These are phyloP conservation scores for Strigamia crassipes DNA, from an alignment of 2,888 invertebrate species.

Conservation along the genomic window DNA sequence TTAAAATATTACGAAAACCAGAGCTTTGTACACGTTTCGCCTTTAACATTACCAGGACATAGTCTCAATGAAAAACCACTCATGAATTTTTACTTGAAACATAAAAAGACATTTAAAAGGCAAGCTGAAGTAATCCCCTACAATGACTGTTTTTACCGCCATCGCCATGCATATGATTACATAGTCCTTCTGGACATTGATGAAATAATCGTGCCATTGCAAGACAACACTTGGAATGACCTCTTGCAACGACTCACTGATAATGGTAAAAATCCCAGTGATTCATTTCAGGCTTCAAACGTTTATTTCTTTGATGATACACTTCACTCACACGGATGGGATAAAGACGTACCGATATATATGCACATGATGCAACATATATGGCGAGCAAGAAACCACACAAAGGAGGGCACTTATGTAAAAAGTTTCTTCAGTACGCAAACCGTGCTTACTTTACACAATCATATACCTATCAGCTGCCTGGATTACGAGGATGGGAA, in stretches of 20 bases:
- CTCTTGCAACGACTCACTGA: conserved; percentile 67
- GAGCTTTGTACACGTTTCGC: conserved; percentile 75
- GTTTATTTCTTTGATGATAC: conserved; percentile 90
- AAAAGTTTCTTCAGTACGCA: conserved; percentile 54
- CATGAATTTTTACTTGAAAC: conserved; percentile 85
- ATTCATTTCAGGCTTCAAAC: conserved; percentile 84
- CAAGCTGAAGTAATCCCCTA: conserved; percentile 95
- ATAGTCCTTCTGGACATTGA: conserved; percentile 91
- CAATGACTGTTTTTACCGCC: conserved; percentile 93
- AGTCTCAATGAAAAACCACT: conserved; percentile 87
- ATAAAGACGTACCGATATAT: conserved; percentile 73
- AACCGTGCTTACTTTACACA: conserved; percentile 53
- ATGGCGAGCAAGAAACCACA: conserved; percentile 54
- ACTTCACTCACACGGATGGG: conserved; percentile 69
- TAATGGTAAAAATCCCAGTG: conserved; percentile 59
- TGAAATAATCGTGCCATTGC: conserved; percentile 90
- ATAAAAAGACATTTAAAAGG: conserved; percentile 89
- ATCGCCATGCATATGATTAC: conserved; percentile 86
- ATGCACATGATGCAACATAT: conserved; percentile 79
- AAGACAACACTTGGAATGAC: conserved; percentile 72
- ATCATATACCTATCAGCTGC: conserved; percentile 54
- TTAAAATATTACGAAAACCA: conserved; percentile 63
- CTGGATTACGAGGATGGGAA: conserved; percentile 49
- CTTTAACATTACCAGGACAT: conserved; percentile 82
- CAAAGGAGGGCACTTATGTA: conserved; percentile 54